These are phyloP conservation scores for Kudoa iwatai DNA, from an alignment of 30 jellyfish, hydroid and myxozoan species.

Conservation along the genomic window DNA sequence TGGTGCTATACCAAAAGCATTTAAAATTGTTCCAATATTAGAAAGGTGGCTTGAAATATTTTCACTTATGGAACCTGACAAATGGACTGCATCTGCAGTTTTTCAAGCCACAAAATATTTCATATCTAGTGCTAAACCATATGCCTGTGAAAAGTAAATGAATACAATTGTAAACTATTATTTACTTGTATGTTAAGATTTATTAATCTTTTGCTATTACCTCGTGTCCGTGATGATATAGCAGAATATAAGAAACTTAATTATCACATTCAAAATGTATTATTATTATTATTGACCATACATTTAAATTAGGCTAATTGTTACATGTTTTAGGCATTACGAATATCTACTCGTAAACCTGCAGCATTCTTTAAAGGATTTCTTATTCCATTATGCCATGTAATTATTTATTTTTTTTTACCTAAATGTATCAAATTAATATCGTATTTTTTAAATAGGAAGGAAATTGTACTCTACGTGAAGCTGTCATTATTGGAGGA, in stretches of 20 bases:
- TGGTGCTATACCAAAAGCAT: slow-evolving; percentile 57
- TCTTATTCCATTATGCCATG: slow-evolving; percentile 40
- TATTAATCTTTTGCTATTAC: slow-evolving; percentile 20
- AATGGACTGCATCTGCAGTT: slow-evolving; percentile 81
- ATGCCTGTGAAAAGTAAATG: background rate
- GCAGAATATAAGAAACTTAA: slow-evolving; percentile 35
- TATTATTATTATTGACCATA: too few species aligned
- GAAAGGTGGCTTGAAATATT: slow-evolving; percentile 36
- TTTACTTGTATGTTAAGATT: slow-evolving; percentile 5
- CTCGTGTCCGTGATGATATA: slow-evolving; percentile 64
- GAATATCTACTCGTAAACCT: slow-evolving; percentile 42
- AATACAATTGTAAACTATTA: too few species aligned
- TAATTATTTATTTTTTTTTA: background rate
- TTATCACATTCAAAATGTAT: slow-evolving; percentile 19
- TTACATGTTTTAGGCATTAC: slow-evolving; percentile 10
- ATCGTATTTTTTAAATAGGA: slow-evolving; percentile 3
- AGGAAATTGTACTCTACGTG: slow-evolving; percentile 51
- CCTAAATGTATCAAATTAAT: background rate
- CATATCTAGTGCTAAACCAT: slow-evolving; percentile 5
- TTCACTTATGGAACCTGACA: slow-evolving; percentile 37
- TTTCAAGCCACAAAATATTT: slow-evolving; percentile 49
- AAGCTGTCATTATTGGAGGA: slow-evolving; percentile 48
- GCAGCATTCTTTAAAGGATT: slow-evolving; percentile 76
- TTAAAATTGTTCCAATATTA: slow-evolving; percentile 47
- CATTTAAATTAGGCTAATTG: background rate